phyloP scores from a whole-genome alignment of 2,888 invertebrate genomes.

The Hoplodrina ambigua region DNA sequence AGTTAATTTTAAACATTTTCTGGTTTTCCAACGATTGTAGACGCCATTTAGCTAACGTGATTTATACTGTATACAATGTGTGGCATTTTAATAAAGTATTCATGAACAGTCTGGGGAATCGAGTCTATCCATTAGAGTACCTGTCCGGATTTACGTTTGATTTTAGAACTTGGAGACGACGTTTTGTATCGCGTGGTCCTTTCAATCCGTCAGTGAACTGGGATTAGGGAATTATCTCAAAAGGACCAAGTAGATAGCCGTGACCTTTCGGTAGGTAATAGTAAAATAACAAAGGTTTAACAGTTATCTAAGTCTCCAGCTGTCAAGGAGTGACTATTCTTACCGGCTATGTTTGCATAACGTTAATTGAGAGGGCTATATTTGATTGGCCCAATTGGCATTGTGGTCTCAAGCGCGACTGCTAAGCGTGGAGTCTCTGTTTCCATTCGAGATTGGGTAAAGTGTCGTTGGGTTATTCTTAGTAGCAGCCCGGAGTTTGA shows the following conservation, averaged over 20 bases:
- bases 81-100: constrained; percentile 6
- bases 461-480: too few species aligned
- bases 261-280: constrained; percentile 2
- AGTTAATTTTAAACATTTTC: not conserved
- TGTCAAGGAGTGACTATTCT: too few species aligned
- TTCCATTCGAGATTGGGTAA: too few species aligned
- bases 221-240: not conserved
- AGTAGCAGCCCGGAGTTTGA: too few species aligned
- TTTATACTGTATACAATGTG: not conserved
- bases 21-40: not conserved
- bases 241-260: not conserved
- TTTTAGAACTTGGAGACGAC: not conserved
- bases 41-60: not conserved
- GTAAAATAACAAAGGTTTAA: constrained; percentile 15
- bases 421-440: too few species aligned
- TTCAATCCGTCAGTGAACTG: not conserved
- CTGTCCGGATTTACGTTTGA: not conserved
- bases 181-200: not conserved
- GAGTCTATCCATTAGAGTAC: not conserved
- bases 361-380: too few species aligned
- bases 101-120: not conserved
- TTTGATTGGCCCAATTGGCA: too few species aligned
- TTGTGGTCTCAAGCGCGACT: too few species aligned
- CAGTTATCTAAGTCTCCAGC: too few species aligned
- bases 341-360: too few species aligned